Evolutionary conservation across 2,113 vertebrate species (phyloP).

Genomic region (Bubo blakistoni): DNA sequence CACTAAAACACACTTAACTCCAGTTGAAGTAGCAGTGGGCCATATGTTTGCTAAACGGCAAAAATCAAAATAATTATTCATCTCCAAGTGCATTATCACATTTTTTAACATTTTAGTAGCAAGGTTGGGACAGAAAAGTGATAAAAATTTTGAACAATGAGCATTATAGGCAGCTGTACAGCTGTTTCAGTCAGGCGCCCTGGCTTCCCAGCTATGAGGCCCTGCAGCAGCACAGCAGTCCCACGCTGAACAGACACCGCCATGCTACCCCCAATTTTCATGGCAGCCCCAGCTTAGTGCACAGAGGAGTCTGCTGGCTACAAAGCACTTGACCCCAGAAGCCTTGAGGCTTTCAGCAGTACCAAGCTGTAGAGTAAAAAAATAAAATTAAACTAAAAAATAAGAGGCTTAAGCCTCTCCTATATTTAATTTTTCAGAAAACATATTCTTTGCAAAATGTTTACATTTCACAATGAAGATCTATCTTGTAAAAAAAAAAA

Average conservation of each 20-base stretch:
- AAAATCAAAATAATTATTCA: background rate
- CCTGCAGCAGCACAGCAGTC: accelerated
- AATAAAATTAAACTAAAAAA: background rate
- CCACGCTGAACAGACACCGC: accelerated
- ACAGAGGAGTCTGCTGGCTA: background rate
- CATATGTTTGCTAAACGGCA: background rate
- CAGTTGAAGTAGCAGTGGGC: background rate
- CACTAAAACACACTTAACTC: background rate
- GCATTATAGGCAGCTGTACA: background rate
- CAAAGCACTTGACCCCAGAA: background rate
- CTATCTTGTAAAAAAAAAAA: background rate
- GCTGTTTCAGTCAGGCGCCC: background rate
- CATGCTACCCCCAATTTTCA: background rate
- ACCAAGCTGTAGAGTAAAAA: background rate
- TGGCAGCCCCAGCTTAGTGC: background rate
- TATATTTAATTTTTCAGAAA: background rate
- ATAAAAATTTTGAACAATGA: background rate
- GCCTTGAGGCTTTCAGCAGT: background rate
- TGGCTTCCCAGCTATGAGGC: background rate
- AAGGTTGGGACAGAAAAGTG: background rate
- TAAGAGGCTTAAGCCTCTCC: background rate
- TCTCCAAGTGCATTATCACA: background rate
- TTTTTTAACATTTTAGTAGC: background rate
- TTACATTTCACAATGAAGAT: background rate
- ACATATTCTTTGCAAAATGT: background rate